Conservation (phyloP, 2,888 invertebrate genomes). For the Trichopoda pennipes region DNA sequence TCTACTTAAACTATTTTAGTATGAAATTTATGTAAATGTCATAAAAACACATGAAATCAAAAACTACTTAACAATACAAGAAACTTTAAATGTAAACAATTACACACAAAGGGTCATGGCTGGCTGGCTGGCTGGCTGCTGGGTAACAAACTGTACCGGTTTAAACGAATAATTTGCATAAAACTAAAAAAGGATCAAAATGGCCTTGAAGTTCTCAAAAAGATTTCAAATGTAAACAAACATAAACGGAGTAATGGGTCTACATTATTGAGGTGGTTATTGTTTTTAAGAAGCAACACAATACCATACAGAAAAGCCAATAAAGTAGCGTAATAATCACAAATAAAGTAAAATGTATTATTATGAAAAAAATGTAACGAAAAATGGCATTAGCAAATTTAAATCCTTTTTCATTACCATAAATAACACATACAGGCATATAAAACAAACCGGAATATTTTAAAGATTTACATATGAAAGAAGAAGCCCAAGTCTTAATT, state of each 20-base stretch:
- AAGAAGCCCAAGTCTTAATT: conserved; percentile 46
- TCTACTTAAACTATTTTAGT: conserved; percentile 5
- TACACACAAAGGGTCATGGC: conserved; percentile 71
- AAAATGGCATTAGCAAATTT: conserved; percentile 47
- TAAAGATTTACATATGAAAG: conserved; percentile 50
- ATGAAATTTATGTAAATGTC: conserved; percentile 50
- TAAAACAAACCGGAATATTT: conserved; percentile 7
- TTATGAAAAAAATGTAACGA: conserved; percentile 62
- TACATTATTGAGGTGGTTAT: conserved; percentile 40
- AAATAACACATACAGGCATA: conserved; percentile 9
- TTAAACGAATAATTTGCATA: conserved; percentile 52
- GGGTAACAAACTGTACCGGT: conserved; percentile 47
- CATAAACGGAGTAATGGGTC: conserved; percentile 58
- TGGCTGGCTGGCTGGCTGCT: no score
- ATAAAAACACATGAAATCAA: conserved; percentile 58
- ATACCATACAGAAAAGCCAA: conserved; percentile 69
- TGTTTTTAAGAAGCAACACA: neutral
- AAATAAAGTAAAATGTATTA: conserved; percentile 79
- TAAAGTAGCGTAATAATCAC: conserved; percentile 79
- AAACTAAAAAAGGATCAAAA: conserved; percentile 51
- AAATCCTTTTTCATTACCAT: conserved; percentile 60
- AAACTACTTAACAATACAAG: conserved; percentile 74
- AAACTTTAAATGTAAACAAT: conserved; percentile 76
- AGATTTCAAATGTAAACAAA: conserved; percentile 64
- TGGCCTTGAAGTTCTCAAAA: conserved; percentile 63